Evolutionary conservation across 37 sponge, comb jelly and placozoan genomes (phyloP).

Genomic region (Bolinopsis microptera): DNA sequence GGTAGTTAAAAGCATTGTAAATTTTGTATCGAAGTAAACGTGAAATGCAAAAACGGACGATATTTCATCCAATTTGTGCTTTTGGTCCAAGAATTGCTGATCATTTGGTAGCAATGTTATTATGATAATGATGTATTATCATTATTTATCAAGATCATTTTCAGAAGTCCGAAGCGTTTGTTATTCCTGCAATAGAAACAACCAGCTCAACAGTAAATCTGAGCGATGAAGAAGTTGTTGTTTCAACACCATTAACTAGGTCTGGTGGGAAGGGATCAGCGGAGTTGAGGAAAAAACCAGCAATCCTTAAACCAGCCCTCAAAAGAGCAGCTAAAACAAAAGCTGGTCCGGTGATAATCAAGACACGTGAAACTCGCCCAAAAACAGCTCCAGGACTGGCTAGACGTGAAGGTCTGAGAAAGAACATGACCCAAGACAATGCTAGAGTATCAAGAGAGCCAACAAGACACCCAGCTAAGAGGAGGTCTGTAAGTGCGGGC

Average conservation of each 20-base stretch:
- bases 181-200: conserved; percentile 27
- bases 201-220: conserved; percentile 34
- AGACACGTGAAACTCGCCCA: not conserved
- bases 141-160: no score
- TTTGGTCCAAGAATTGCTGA: no score
- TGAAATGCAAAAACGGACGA: no score
- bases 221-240: not conserved
- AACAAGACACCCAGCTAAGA: not conserved
- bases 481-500: not conserved
- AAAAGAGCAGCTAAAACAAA: not conserved
- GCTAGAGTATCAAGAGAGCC: not conserved
- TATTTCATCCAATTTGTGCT: no score
- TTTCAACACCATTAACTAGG: not conserved
- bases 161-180: conserved; percentile 56
- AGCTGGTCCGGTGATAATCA: not conserved
- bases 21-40: no score
- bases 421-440: not conserved
- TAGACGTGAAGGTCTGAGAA: not conserved
- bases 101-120: no score
- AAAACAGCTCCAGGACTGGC: conserved; percentile 54
- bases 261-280: not conserved
- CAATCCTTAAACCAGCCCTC: not conserved
- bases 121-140: no score
- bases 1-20: no score
- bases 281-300: not conserved